A percentile compares a stretch with the other conserved stretches of the same genome.
These are phyloP conservation scores for Pantherophis alleghaniensis DNA, from an alignment of 2,797 vertebrate species.

Conservation along the genomic window DNA sequence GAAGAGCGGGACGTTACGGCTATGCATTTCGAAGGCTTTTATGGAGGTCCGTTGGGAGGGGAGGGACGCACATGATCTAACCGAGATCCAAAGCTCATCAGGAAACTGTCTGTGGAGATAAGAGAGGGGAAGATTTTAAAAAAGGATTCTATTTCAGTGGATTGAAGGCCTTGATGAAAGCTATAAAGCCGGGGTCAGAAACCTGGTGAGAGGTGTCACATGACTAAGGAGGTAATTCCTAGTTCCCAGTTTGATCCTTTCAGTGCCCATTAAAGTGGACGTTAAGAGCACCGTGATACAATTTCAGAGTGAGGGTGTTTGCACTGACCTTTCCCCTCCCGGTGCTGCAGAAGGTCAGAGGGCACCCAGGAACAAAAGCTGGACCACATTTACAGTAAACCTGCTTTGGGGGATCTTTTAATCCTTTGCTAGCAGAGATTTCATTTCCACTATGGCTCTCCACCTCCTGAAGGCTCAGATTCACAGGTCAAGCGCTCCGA, in stretches of 20 bases:
- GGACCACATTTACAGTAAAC: background rate
- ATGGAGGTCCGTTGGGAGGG: too few relatives aligned
- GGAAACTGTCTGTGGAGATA: constrained; percentile 68
- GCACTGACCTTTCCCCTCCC: constrained; percentile 39
- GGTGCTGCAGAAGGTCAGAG: constrained; percentile 30
- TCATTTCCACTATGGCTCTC: background rate
- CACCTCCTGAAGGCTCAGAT: background rate
- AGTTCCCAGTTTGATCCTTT: constrained; percentile 60
- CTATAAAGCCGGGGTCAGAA: constrained; percentile 67
- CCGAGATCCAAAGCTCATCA: constrained; percentile 60
- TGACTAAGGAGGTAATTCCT: constrained; percentile 61
- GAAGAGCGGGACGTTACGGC: too few relatives aligned
- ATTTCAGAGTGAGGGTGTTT: constrained; percentile 53
- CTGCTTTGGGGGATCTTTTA: background rate
- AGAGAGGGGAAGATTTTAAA: constrained; percentile 58
- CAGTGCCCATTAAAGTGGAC: constrained; percentile 66
- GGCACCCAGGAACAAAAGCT: constrained; percentile 39
- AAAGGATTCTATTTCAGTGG: constrained; percentile 65
- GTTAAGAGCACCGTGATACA: constrained; percentile 56
- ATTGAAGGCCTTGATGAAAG: constrained; percentile 63
- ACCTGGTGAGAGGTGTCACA: constrained; percentile 61
- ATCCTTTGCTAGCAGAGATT: background rate
- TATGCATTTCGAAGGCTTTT: background rate
- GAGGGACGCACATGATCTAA: constrained; percentile 54
- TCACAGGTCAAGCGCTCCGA: background rate